Conservation (phyloP, 2,113 vertebrate genomes). For the Chaetorhynchus papuensis region DNA sequence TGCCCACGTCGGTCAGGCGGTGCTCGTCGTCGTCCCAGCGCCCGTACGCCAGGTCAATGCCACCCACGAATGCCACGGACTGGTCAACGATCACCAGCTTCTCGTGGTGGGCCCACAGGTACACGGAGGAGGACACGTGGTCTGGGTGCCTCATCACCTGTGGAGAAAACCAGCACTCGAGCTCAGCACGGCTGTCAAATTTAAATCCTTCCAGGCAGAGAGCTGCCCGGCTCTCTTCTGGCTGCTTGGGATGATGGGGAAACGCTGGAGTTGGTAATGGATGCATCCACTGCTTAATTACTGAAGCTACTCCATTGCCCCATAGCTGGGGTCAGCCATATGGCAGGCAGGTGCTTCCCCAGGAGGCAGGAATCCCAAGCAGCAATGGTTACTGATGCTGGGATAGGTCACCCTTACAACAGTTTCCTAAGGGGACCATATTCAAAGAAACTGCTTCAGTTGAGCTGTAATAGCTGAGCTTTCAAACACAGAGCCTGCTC, state of each 20-base stretch:
- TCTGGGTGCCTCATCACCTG: conserved; percentile 98
- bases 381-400: neutral
- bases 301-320: neutral
- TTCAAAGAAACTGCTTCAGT: neutral
- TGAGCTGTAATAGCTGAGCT: neutral
- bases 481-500: conserved; percentile 24
- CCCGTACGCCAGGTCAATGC: conserved; percentile 94
- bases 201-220: neutral
- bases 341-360: neutral
- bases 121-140: conserved; percentile 91
- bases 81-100: conserved; percentile 92
- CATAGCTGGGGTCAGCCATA: neutral
- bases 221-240: neutral
- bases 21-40: conserved; percentile 94
- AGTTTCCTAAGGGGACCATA: neutral
- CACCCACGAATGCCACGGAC: conserved; percentile 90
- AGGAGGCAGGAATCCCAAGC: rapidly evolving
- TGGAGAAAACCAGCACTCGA: neutral
- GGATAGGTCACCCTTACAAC: neutral
- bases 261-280: neutral
- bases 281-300: neutral
- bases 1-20: conserved; percentile 90
- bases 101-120: conserved; percentile 97
- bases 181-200: neutral
- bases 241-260: neutral